A percentile compares a stretch with the other conserved stretches of the same genome.
Conservation (phyloP, 1,140 invertebrate species). For the Dendrolimus punctatus region DNA sequence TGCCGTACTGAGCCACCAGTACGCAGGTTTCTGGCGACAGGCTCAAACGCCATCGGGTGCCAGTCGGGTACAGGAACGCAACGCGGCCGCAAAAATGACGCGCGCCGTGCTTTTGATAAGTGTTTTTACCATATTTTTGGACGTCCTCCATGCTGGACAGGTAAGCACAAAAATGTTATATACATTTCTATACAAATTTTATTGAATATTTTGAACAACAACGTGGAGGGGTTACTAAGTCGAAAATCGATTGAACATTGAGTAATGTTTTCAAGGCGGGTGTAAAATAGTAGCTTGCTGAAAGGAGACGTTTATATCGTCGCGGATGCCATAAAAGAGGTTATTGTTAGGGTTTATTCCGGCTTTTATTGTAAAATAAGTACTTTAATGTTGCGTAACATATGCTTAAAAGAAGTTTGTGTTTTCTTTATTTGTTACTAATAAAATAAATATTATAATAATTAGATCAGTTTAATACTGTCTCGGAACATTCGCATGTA, state of each 20-base stretch:
- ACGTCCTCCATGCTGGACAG: conserved; percentile 63
- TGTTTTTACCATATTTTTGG: conserved; percentile 68
- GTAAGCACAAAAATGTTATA: conserved; percentile 32
- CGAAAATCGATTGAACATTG: conserved; percentile 59
- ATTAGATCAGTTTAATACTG: too few relatives aligned
- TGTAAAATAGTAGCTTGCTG: conserved; percentile 51
- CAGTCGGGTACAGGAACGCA: conserved; percentile 33
- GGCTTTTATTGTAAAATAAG: conserved; percentile 18
- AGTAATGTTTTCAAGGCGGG: conserved; percentile 53
- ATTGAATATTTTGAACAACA: conserved; percentile 19
- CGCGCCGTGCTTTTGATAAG: conserved; percentile 67
- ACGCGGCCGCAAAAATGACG: conserved; percentile 65
- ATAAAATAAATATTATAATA: too few relatives aligned
- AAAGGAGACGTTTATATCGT: conserved; percentile 31
- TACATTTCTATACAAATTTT: conserved; percentile 5
- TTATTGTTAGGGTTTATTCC: conserved; percentile 24
- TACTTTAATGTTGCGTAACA: conserved; percentile 36
- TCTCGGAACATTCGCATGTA: too few relatives aligned
- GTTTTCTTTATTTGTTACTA: not conserved
- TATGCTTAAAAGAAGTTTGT: conserved; percentile 1
- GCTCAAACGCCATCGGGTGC: conserved; percentile 46
- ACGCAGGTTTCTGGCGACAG: conserved; percentile 61
- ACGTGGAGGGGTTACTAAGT: conserved; percentile 38
- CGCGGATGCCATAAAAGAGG: conserved; percentile 53
- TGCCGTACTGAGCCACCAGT: conserved; percentile 50